Base-by-base conservation (phyloP, 2,797 vertebrate species). In the Anomalospiza imberbis region DNA sequence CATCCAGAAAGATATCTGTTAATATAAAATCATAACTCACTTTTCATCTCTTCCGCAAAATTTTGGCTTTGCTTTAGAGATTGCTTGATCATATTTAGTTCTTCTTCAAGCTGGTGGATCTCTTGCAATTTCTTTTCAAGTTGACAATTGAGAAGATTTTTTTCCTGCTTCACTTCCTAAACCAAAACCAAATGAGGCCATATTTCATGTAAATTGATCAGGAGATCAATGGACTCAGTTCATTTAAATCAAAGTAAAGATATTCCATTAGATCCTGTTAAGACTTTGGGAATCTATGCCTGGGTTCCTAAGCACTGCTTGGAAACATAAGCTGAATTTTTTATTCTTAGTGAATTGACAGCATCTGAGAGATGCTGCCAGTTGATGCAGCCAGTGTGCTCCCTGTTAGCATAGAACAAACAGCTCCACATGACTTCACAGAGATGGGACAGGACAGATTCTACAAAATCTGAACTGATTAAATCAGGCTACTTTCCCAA, bases 141-240 rank as follows among this genome's bases (percentile, higher is more conserved):
- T 79, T 99, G 98, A 73, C 97, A 97, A 40, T 92, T 94, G 13
- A 98, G 82, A 60, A 96, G 81, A 62, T 97, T 98, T 92, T 98
- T 98, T 73, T 99, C 98, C 93, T 96, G 98, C 89, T 98, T 98
- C 63, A 98, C 75, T 95, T 98, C 98, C 99, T 99, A 92, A 42
- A 92, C 44, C 13, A 96, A 85, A 94, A n/a, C 24, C 61, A 76
- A 84, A 15, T 15, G 92, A 74, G 16, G 76, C 10, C n/a, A 14
- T 13, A 47, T 78, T 61, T 74, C 28, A 65, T 42, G 16, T 15
- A 54, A 80, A 72, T 51, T 65, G 40, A 13, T 38, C 72, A 83
- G 36, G 60, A 53, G 21, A 65, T 54, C 18, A 85, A 81, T 57
- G 2, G 77, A 58, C 21, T 74, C 24, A 12, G 17, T 62, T 78